phyloP scores from a whole-genome alignment of 2,888 invertebrate species.

The Yponomeuta malinellus region DNA sequence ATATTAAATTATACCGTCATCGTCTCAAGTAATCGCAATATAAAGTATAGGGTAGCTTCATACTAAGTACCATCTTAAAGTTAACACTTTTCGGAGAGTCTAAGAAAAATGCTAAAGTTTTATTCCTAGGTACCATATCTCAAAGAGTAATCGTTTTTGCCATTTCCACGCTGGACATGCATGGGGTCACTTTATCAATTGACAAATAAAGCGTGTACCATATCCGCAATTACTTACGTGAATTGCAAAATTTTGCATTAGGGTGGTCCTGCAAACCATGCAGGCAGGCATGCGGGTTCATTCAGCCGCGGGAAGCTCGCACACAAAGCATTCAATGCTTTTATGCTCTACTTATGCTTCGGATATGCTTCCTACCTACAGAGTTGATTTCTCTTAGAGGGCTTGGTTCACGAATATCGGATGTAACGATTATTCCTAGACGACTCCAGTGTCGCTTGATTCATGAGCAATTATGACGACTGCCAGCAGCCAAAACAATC shows the following conservation, averaged over 20 bases:
- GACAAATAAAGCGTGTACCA: background rate
- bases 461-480: conserved; percentile 70
- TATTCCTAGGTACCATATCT: no score
- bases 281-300: conserved; percentile 56
- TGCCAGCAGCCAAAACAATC: conserved; percentile 73
- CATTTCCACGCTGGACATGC: background rate
- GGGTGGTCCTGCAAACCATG: conserved; percentile 48
- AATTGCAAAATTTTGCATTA: conserved; percentile 36
- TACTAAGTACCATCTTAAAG: background rate
- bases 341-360: background rate
- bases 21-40: background rate
- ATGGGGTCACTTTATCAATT: background rate
- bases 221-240: background rate
- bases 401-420: background rate
- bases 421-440: background rate
- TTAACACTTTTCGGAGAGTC: no score
- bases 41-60: background rate
- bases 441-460: conserved; percentile 26
- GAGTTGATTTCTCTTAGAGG: background rate
- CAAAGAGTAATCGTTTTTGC: background rate
- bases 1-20: background rate
- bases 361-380: background rate
- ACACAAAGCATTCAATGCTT: conserved; percentile 22
- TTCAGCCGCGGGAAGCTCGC: conserved; percentile 60
- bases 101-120: no score